A percentile compares a stretch with the other conserved stretches of the same genome.
Evolutionary conservation across 1,140 invertebrate genomes (phyloP).

Genomic region (Trachymyrmex septentrionalis): DNA sequence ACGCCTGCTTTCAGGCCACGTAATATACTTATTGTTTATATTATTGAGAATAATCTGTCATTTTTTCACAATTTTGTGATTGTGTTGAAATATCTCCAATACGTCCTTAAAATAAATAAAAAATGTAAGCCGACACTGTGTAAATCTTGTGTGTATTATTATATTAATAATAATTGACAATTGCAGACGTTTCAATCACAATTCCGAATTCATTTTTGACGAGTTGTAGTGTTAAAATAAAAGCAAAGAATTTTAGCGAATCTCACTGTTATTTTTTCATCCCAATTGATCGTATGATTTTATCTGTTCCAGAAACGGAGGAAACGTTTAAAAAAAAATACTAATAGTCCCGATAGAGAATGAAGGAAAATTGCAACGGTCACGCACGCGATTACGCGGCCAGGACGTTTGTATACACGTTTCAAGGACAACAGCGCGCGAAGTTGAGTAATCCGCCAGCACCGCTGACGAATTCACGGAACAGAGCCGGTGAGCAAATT

Average conservation of each 20-base stretch:
- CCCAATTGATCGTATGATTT: not conserved
- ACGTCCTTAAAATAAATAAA: too few relatives aligned
- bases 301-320: not conserved
- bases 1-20: too few relatives aligned
- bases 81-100: too few relatives aligned
- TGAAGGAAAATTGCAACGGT: conserved; percentile 6
- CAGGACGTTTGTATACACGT: not conserved
- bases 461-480: conserved; percentile 5
- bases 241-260: not conserved
- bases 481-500: not conserved
- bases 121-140: too few relatives aligned
- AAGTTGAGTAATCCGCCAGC: conserved; percentile 15
- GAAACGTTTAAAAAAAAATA: conserved; percentile 21
- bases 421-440: conserved; percentile 5
- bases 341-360: not conserved
- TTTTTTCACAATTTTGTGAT: too few relatives aligned
- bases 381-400: not conserved
- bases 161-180: too few relatives aligned
- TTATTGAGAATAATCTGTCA: too few relatives aligned
- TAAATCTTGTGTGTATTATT: too few relatives aligned
- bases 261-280: not conserved
- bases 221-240: too few relatives aligned
- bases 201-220: too few relatives aligned
- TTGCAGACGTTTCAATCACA: too few relatives aligned
- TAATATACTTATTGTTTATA: too few relatives aligned